phyloP scores from a whole-genome alignment of 2,888 invertebrate species.

The Holacanthella duospinosa region DNA sequence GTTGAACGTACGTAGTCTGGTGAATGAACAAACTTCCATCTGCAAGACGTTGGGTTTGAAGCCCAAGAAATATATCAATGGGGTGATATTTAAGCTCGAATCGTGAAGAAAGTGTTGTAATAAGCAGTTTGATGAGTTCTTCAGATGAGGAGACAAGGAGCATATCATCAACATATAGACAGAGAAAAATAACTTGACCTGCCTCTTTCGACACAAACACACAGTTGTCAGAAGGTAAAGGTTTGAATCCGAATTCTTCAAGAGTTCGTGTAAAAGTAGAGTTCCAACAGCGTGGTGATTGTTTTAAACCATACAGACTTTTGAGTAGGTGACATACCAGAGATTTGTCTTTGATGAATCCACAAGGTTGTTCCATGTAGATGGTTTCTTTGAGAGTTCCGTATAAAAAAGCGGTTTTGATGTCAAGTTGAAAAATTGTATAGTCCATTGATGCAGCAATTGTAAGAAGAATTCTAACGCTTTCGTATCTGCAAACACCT shows the following conservation, averaged over 20 bases:
- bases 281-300: neutral
- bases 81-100: neutral
- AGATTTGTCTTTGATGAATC: neutral
- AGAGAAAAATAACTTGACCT: neutral
- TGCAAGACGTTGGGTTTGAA: neutral
- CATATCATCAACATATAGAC: neutral
- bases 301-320: too few species aligned
- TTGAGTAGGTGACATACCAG: neutral
- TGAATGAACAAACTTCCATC: neutral
- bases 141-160: neutral
- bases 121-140: neutral
- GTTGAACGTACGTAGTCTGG: neutral
- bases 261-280: neutral
- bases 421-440: neutral
- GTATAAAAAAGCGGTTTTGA: neutral
- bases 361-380: slow-evolving; percentile 6
- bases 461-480: neutral
- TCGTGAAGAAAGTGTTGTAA: neutral
- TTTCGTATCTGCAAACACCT: neutral
- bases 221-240: neutral
- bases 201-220: neutral
- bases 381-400: neutral
- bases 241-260: neutral
- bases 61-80: neutral
- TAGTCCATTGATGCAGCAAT: neutral